Evolutionary conservation across 2,888 invertebrate genomes (phyloP).

Genomic region (Galerucella calmariensis): DNA sequence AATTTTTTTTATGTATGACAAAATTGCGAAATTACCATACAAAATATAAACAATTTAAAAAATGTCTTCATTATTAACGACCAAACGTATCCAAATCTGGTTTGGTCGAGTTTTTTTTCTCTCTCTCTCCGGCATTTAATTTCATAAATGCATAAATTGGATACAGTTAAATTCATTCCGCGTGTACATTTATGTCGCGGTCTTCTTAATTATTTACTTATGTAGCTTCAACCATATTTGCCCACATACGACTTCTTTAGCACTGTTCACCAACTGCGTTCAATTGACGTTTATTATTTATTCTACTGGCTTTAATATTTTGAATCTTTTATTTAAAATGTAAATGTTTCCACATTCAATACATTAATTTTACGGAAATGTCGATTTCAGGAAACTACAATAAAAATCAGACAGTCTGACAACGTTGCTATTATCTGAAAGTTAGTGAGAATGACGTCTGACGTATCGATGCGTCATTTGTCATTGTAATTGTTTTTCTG

Average conservation of each 20-base stretch:
- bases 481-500: too few relatives aligned
- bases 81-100: neutral
- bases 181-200: neutral
- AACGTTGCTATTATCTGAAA: too few relatives aligned
- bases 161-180: constrained; percentile 5
- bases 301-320: neutral
- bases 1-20: neutral
- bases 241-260: neutral
- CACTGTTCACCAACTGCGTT: neutral
- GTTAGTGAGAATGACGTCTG: too few relatives aligned
- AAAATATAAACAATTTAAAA: neutral
- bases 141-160: constrained; percentile 3
- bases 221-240: neutral
- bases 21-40: neutral
- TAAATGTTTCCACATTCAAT: too few relatives aligned
- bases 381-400: too few relatives aligned
- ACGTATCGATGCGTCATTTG: too few relatives aligned
- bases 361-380: too few relatives aligned
- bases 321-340: too few relatives aligned
- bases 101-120: neutral
- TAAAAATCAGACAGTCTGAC: too few relatives aligned
- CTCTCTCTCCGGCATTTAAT: neutral
- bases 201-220: constrained; percentile 6
- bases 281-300: neutral
- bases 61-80: constrained; percentile 2